These are phyloP conservation scores for Epizoanthus stellaris DNA, from an alignment of 92 coral and sea anemone species.

Conservation along the genomic window DNA sequence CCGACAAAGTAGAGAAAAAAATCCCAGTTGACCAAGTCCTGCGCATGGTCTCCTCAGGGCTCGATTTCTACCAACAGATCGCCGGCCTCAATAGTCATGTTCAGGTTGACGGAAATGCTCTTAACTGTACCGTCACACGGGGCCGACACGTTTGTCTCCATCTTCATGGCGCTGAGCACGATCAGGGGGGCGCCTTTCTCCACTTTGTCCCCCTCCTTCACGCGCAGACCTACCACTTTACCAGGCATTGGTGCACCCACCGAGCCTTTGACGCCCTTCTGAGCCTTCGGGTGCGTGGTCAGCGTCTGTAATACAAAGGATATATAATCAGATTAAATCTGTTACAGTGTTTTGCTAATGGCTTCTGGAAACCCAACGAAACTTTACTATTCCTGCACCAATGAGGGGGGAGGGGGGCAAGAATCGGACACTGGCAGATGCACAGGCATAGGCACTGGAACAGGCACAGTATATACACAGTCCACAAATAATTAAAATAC, in stretches of 20 bases:
- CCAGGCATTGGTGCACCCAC: slow-evolving; percentile 99
- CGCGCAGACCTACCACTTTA: slow-evolving; percentile 92
- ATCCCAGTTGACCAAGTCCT: no score
- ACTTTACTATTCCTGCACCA: neutral
- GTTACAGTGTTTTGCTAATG: no score
- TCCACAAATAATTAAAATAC: neutral
- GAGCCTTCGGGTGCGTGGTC: slow-evolving; percentile 88
- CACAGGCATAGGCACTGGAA: neutral
- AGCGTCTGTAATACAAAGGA: slow-evolving; percentile 65
- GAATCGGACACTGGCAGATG: no score
- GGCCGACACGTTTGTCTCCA: slow-evolving; percentile 96
- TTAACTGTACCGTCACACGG: slow-evolving; percentile 91
- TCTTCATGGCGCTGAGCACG: slow-evolving; percentile 99
- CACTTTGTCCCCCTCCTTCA: slow-evolving; percentile 91
- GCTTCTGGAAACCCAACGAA: neutral
- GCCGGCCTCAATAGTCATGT: slow-evolving; percentile 81
- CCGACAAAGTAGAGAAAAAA: no score
- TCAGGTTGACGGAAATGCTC: slow-evolving; percentile 71
- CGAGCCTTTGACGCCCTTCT: slow-evolving; percentile 89
- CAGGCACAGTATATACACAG: neutral
- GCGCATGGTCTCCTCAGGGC: slow-evolving; percentile 20
- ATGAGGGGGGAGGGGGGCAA: neutral
- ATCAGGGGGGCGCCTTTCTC: slow-evolving; percentile 92
- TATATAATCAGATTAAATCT: neutral
- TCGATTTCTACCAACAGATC: slow-evolving; percentile 88